Evolutionary conservation across 1,140 invertebrate species (phyloP), one percentile per base, ranked within the genome.

Genomic region (Microvelia longipes): DNA sequence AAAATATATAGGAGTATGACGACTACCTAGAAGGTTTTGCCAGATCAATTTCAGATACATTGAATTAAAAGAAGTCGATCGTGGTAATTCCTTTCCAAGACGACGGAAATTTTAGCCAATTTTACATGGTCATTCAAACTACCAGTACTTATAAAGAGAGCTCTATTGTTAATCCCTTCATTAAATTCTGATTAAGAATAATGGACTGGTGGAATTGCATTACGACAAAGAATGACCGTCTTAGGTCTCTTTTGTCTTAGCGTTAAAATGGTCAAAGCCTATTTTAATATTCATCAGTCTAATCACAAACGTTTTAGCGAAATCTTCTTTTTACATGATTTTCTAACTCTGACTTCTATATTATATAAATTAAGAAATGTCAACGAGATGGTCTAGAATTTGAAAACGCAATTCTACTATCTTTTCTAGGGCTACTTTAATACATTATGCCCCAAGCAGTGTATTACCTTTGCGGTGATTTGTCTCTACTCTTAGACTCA

Each of bases 401-500:
- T 50, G 5, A 19, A 11, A 19, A 50, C 35, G 35, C n/a, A n/a
- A n/a, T n/a, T n/a, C n/a, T n/a, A n/a, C n/a, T n/a, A n/a, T n/a
- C n/a, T n/a, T n/a, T n/a, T n/a, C n/a, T n/a, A n/a, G n/a, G n/a
- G n/a, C n/a, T n/a, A n/a, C n/a, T n/a, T n/a, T n/a, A n/a, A n/a
- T n/a, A n/a, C n/a, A n/a, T n/a, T n/a, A n/a, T n/a, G n/a, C n/a
- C n/a, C n/a, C n/a, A n/a, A n/a, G n/a, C n/a, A n/a, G n/a, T n/a
- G n/a, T n/a, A 50, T 50, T 50, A 50, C 35, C 35, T 50, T 50
- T 50, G 35, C 5, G 70, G 68, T 11, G 71, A 69, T 60, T 61
- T 67, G 0, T 61, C 28, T 5, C 63, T 68, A 1, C 67, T 50
- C 28, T 62, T 67, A 2, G 60, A 35, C 13, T 68, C 29, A 66